Percentiles rank a stretch among this genome's conserved stretches.
Evolutionary conservation across 2,797 vertebrate genomes (phyloP).

Genomic region (Carcharodon carcharias): DNA sequence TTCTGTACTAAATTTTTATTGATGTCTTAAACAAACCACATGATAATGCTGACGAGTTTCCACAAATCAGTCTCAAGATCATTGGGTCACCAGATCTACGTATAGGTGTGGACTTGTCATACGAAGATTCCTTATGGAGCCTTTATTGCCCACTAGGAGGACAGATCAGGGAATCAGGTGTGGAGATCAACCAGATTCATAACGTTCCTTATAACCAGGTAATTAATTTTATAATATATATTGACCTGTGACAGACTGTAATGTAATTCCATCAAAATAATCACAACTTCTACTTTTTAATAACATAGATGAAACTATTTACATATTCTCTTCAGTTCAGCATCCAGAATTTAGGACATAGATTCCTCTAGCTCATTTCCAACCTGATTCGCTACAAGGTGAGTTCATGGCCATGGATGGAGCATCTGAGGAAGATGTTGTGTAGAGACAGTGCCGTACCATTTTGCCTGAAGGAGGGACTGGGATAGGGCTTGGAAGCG

Average conservation of each 20-base stretch:
- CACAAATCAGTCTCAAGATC: not conserved
- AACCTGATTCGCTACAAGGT: not conserved
- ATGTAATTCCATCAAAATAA: not conserved
- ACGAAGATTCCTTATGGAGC: not conserved
- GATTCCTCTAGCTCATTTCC: no score
- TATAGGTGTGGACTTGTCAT: not conserved
- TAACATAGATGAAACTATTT: not conserved
- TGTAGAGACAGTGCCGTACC: not conserved
- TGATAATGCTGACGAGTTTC: not conserved
- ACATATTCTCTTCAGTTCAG: not conserved
- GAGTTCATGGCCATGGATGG: not conserved
- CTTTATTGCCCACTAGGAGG: not conserved
- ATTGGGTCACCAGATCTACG: no score
- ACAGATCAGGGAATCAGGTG: not conserved
- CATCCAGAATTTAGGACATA: not conserved
- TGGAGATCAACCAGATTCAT: not conserved
- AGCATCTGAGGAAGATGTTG: no score
- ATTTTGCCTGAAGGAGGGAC: not conserved
- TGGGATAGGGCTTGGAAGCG: not conserved
- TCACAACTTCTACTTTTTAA: not conserved
- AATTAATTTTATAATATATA: not conserved
- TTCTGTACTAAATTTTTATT: not conserved
- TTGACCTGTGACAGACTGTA: not conserved
- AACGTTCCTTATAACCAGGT: not conserved
- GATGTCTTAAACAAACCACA: not conserved